These are phyloP conservation scores for Diogma glabrata DNA, from an alignment of 2,888 invertebrate species.

Conservation along the genomic window DNA sequence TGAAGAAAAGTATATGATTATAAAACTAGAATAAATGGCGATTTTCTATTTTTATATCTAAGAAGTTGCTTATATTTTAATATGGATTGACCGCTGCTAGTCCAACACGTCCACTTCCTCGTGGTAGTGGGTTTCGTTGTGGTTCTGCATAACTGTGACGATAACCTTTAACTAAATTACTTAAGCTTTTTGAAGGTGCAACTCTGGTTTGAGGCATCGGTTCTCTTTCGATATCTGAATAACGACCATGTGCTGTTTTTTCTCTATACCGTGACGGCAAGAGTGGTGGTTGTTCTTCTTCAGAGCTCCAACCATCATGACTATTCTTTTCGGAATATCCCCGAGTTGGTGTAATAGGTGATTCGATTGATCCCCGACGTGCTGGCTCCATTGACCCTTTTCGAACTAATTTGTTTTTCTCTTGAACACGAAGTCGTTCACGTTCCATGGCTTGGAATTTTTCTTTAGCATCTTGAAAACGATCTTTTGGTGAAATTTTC, in stretches of 20 bases:
- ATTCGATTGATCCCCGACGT: conserved; percentile 23
- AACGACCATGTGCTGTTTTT: conserved; percentile 19
- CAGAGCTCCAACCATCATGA: conserved; percentile 23
- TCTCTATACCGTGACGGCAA: conserved; percentile 20
- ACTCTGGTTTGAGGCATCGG: conserved; percentile 3
- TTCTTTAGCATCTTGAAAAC: conserved; percentile 77
- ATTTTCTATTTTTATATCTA: no score
- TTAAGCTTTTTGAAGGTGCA: conserved; percentile 26
- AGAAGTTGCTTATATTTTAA: no score
- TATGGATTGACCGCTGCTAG: conserved; percentile 37
- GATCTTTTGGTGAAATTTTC: conserved; percentile 54
- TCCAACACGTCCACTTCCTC: conserved; percentile 32
- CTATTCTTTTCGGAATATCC: conserved; percentile 20
- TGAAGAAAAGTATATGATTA: no score
- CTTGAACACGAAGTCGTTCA: conserved; percentile 39
- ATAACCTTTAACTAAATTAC: conserved; percentile 34
- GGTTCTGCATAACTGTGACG: conserved; percentile 36
- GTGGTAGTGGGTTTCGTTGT: conserved; percentile 11
- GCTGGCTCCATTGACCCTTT: conserved; percentile 23
- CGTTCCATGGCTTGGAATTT: conserved; percentile 72
- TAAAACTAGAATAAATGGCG: conserved; percentile 5
- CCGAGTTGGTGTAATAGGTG: conserved; percentile 14
- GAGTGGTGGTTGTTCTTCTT: conserved; percentile 15
- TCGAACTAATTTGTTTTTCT: conserved; percentile 4
- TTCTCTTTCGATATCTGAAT: conserved; percentile 7